A percentile compares a stretch with the other conserved stretches of the same genome.
These are phyloP conservation scores for Mechanitis mazaeus DNA, from an alignment of 2,888 invertebrate species.

Conservation along the genomic window DNA sequence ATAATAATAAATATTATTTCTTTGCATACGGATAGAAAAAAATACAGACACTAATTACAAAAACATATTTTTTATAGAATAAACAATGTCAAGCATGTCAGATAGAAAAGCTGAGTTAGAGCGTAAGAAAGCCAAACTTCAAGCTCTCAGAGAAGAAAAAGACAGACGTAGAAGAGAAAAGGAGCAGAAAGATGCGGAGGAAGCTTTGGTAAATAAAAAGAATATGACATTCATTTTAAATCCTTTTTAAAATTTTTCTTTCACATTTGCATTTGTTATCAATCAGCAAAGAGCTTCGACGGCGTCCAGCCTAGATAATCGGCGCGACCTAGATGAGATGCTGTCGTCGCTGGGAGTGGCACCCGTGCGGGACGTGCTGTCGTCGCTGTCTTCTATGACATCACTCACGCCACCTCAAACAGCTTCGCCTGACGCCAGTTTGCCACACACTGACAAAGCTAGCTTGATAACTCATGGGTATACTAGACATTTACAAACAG, in stretches of 20 bases:
- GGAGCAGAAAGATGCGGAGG: constrained; percentile 90
- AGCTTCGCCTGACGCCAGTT: constrained; percentile 87
- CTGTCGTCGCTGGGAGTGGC: constrained; percentile 90
- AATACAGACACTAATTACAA: not conserved
- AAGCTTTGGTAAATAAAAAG: constrained; percentile 69
- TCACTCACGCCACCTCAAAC: constrained; percentile 89
- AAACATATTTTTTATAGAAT: constrained; percentile 28
- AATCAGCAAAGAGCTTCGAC: constrained; percentile 69
- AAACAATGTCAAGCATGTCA: constrained; percentile 79
- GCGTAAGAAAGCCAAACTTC: constrained; percentile 93
- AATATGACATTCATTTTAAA: not conserved
- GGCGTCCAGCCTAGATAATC: constrained; percentile 67
- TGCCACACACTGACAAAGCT: constrained; percentile 79
- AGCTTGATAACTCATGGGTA: constrained; percentile 68
- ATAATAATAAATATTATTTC: too few relatives aligned
- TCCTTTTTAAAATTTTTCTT: constrained; percentile 4
- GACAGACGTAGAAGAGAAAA: constrained; percentile 90
- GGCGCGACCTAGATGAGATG: constrained; percentile 89
- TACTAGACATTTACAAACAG: not conserved
- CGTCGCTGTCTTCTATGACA: constrained; percentile 88
- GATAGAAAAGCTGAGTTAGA: constrained; percentile 95
- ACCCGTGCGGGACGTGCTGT: constrained; percentile 90
- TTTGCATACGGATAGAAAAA: too few relatives aligned
- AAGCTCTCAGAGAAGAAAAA: constrained; percentile 92
- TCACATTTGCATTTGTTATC: not conserved